Base-by-base conservation (phyloP, 1,140 invertebrate species). In the Diabrotica undecimpunctata region DNA sequence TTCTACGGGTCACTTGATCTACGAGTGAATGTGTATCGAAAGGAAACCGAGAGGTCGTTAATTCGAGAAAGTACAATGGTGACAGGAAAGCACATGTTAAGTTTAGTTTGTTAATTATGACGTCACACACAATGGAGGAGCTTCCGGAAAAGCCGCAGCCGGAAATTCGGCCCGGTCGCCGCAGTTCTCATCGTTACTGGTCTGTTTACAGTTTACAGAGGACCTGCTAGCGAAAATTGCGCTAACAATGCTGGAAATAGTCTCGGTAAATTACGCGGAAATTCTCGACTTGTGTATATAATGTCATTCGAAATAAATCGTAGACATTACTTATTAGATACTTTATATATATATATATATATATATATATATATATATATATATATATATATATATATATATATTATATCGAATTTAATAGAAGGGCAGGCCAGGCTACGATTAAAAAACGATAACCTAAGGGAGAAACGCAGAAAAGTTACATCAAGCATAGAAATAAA, bases 81-180 rank as follows among this genome's bases (percentile, higher is more conserved):
- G 72, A 69, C 77, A 79, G 77, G 77, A 79, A 79, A 79, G 77
- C 77, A 79, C 77, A 79, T 79, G 77, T 79, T 79, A 78, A 78
- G 77, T 79, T 79, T 79, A 79, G 77, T 79, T 79, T 78, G 76
- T 79, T 79, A 79, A 79, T 79, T 78, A 79, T 72, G 75, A 73
- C 73, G 72, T 75, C 72, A 73, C 70, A 71, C 72, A 79, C 77
- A 79, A 79, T 79, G 76, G 77, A 66, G 68, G 67, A 69, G 70
- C 72, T 77, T 77, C 77, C 76, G 75, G 66, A 67, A 62, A 71
- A 67, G 69, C 67, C 69, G 65, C 57, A 61, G 52, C 72, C 75
- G 75, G 75, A 77, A 77, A 77, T 76, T 72, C 75, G 73, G 50
- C 25, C 25, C 69, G 73, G 73, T 46, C 41, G 41, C n/a, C n/a